Conservation (phyloP, 2,797 vertebrate genomes). For the Brachyalestes nurse region DNA sequence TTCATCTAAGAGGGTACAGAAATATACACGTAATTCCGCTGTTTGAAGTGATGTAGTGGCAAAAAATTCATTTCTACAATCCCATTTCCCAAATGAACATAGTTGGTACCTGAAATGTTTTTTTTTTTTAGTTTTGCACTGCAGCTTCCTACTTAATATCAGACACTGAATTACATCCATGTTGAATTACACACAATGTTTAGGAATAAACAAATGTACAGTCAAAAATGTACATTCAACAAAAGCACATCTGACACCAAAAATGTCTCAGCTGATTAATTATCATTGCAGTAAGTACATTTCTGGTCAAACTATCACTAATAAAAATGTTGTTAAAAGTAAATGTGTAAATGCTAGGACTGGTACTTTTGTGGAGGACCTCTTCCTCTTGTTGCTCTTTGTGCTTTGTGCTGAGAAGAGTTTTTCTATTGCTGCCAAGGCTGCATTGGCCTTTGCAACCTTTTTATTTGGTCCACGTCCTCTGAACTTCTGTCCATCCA, state of each 20-base stretch:
- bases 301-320: too few species aligned
- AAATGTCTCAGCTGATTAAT: too few species aligned
- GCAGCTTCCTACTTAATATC: neutral
- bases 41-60: neutral
- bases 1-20: slow-evolving; percentile 7
- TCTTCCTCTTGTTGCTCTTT: slow-evolving; percentile 88
- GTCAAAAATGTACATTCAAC: too few species aligned
- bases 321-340: too few species aligned
- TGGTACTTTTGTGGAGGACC: slow-evolving; percentile 83
- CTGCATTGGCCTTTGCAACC: slow-evolving; percentile 92
- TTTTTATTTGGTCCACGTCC: slow-evolving; percentile 94
- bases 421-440: slow-evolving; percentile 90
- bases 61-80: neutral
- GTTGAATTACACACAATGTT: too few species aligned
- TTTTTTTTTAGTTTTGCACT: neutral
- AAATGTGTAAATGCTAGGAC: too few species aligned
- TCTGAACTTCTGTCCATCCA: slow-evolving; percentile 91
- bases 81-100: neutral
- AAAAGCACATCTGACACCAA: too few species aligned
- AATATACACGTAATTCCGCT: neutral
- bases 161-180: too few species aligned
- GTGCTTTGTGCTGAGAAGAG: slow-evolving; percentile 88
- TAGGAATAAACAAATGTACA: too few species aligned
- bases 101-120: neutral
- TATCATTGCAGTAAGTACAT: too few species aligned